Base-by-base conservation (phyloP, 2,113 vertebrate genomes). In the Malaclemys terrapin region DNA sequence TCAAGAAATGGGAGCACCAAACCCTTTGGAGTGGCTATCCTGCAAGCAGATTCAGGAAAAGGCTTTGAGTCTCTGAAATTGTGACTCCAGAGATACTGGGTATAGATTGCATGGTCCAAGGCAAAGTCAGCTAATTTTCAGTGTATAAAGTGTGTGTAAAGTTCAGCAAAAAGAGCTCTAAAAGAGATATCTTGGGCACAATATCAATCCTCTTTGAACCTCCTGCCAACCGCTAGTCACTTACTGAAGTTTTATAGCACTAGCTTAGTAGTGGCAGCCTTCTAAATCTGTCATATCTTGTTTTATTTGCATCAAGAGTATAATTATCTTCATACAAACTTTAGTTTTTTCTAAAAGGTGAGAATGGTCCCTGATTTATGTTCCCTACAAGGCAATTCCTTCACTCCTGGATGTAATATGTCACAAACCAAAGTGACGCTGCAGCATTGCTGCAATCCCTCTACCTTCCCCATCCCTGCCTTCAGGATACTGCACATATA, bases 221-320 rank as follows among this genome's bases (percentile, higher is more conserved):
- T 94, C 54, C 62, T 97, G 96, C 97, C 97, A 97, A 91, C 62
- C 72, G 80, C 91, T 80, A 95, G 95, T 96, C 91, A 90, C 94
- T 97, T 90, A 85, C 84, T 49, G 82, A 94, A 96, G 84, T 98
- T 97, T 97, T 97, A 96, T 93, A 78, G 92, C 89, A 49, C 65
- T 87, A 93, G 57, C 89, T 94, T 86, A 95, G 89, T 79, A 95
- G 88, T 75, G 94, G 95, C 75, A 80, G 85, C 87, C 79, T 95
- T 96, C 96, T 95, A 69, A 87, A 91, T 89, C 94, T 95, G 96
- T 94, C 94, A 96, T 92, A 90, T 97, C 97, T 96, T 97, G 96
- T 97, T 97, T 97, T 97, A 97, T 95, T 96, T 96, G 93, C 96
- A 90, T 94, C 95, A 87, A 96, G 57, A 80, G 94, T 95, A 53